phyloP scores from a whole-genome alignment of 2,797 vertebrate species.

The Cynodonichthys magdalenae region DNA sequence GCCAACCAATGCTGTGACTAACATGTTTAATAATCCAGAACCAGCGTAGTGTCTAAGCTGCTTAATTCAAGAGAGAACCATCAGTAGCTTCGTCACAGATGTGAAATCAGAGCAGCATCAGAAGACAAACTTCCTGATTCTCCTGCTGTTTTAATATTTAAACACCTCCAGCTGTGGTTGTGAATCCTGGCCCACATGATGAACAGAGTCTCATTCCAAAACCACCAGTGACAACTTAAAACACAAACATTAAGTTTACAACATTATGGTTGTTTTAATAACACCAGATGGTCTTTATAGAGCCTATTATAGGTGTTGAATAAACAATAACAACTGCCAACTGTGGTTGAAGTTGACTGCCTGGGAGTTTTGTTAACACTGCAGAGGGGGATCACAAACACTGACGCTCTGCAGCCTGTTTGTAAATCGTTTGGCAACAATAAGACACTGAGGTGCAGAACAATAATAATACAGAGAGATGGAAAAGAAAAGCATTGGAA shows the following conservation, averaged over 20 bases:
- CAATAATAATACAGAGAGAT: too few relatives aligned
- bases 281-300: neutral
- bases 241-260: neutral
- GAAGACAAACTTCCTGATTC: neutral
- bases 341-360: neutral
- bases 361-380: neutral
- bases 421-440: too few relatives aligned
- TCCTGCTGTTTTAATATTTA: neutral
- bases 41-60: too few relatives aligned
- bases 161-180: neutral
- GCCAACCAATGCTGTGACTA: too few relatives aligned
- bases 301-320: neutral
- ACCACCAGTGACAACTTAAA: neutral
- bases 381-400: neutral
- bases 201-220: neutral
- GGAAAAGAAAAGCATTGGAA: too few relatives aligned
- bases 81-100: neutral
- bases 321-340: neutral
- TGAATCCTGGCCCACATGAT: neutral
- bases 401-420: too few relatives aligned
- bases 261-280: neutral
- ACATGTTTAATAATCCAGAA: too few relatives aligned
- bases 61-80: too few relatives aligned
- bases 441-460: too few relatives aligned
- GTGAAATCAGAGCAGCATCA: neutral